These are phyloP conservation scores for Leptogaster cylindrica DNA, from an alignment of 2,888 invertebrate genomes.

Conservation along the genomic window DNA sequence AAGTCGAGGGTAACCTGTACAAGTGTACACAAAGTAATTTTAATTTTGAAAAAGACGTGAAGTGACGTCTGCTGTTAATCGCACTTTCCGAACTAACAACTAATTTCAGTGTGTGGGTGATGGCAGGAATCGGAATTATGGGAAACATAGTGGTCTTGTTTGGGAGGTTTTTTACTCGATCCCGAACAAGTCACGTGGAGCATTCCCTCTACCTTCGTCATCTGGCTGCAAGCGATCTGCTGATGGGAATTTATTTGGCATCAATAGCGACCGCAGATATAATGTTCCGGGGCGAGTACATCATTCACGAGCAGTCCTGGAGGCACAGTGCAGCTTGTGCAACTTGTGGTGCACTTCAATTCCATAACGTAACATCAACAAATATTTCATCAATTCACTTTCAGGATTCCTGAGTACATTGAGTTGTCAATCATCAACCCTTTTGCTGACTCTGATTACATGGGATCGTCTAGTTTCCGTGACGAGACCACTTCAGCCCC, in stretches of 20 bases:
- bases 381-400: constrained; percentile 41
- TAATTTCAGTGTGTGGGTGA: constrained; percentile 66
- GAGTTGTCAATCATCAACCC: constrained; percentile 68
- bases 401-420: constrained; percentile 67
- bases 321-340: constrained; percentile 66
- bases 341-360: constrained; percentile 63
- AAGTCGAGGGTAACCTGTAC: too few species aligned
- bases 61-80: too few species aligned
- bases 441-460: constrained; percentile 67
- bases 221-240: constrained; percentile 67
- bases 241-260: constrained; percentile 70
- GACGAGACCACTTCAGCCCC: constrained; percentile 64
- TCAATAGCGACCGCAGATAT: constrained; percentile 67
- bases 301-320: constrained; percentile 67
- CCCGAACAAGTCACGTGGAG: constrained; percentile 65
- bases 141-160: constrained; percentile 67
- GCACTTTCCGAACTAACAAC: too few species aligned
- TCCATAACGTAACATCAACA: too few species aligned
- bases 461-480: constrained; percentile 69
- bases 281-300: constrained; percentile 64
- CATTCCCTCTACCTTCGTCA: constrained; percentile 70
- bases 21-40: too few species aligned
- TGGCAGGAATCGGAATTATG: constrained; percentile 66
- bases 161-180: constrained; percentile 64
- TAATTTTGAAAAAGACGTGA: too few species aligned